Base-by-base conservation (phyloP, 2,888 invertebrate genomes). In the Leucoma salicis region DNA sequence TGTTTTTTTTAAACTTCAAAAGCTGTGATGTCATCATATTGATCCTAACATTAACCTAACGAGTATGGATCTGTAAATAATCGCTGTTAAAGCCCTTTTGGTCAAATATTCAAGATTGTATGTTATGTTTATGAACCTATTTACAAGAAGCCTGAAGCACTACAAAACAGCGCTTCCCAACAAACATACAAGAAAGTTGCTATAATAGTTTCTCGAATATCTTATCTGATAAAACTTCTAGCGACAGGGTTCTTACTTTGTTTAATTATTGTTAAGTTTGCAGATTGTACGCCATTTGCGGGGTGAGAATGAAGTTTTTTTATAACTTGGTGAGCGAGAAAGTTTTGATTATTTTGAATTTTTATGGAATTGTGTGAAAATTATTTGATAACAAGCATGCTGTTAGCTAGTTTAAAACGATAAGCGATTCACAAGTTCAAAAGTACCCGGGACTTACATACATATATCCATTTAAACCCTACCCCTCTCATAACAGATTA, bases 221-320 rank as follows among this genome's bases (percentile, higher is more conserved):
- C 39, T 54, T 36, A 43, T 35, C 36, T 54, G 33, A 29, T 8
- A 21, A 13, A 46, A 54, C 37, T 57, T 47, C 14, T 13, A 13
- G 13, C 38, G 50, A 46, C 50, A 46, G 46, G 31, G 31, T 5
- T 24, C 18, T 7, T 39, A 53, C 28, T 41, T 50, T 51, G 60
- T 59, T 59, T 46, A 34, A 54, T 50, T 50, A 49, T 47, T 59
- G 51, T 46, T 55, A 59, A 42, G 49, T 48, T 42, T 35, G 24
- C 40, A 40, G 42, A 54, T 42, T 42, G 13, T 1, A 14, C 7
- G n/a, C n/a, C n/a, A n/a, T n/a, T n/a, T n/a, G n/a, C n/a, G n/a
- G n/a, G n/a, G n/a, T n/a, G n/a, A n/a, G n/a, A n/a, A n/a, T n/a
- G n/a, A n/a, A n/a, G n/a, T n/a, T n/a, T n/a, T n/a, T n/a, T n/a